Percentiles rank a stretch among this genome's conserved stretches.
phyloP scores from a whole-genome alignment of 2,113 vertebrate genomes.

The Sylvietta virens region DNA sequence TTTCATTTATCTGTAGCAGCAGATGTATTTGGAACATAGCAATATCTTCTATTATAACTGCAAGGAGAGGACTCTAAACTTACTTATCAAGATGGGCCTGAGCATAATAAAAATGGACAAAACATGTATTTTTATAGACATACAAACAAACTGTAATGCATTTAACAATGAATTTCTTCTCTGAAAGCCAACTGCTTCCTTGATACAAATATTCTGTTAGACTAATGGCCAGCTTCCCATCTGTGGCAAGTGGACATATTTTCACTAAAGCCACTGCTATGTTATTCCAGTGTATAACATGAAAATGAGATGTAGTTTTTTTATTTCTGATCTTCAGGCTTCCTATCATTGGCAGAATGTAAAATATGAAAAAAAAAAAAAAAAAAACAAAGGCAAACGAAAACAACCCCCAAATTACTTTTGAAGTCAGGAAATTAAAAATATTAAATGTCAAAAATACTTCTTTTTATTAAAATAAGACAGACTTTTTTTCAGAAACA shows the following conservation, averaged over 20 bases:
- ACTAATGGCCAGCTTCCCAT: not conserved
- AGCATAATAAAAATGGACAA: not conserved
- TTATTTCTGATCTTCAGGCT: not conserved
- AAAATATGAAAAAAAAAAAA: not conserved
- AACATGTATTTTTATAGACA: not conserved
- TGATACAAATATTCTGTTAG: not conserved
- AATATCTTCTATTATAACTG: not conserved
- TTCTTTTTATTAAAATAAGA: not conserved
- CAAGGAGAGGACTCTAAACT: not conserved
- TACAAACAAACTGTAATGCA: fast-evolving
- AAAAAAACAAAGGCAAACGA: too few species aligned
- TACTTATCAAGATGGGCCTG: not conserved
- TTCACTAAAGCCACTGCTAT: not conserved
- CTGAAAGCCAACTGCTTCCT: not conserved
- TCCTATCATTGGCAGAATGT: not conserved
- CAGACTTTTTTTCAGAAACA: not conserved
- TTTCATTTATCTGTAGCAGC: not conserved
- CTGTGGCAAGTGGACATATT: not conserved
- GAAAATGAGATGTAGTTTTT: not conserved
- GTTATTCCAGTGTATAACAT: not conserved
- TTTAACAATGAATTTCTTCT: not conserved
- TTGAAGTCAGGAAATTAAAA: not conserved
- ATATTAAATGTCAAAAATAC: not conserved
- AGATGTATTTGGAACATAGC: not conserved
- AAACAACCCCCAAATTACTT: fast-evolving